Percentiles rank a stretch among this genome's conserved stretches.
These are phyloP conservation scores for Rhinopithecus roxellana DNA, from an alignment of 2,113 vertebrate genomes.

Conservation along the genomic window DNA sequence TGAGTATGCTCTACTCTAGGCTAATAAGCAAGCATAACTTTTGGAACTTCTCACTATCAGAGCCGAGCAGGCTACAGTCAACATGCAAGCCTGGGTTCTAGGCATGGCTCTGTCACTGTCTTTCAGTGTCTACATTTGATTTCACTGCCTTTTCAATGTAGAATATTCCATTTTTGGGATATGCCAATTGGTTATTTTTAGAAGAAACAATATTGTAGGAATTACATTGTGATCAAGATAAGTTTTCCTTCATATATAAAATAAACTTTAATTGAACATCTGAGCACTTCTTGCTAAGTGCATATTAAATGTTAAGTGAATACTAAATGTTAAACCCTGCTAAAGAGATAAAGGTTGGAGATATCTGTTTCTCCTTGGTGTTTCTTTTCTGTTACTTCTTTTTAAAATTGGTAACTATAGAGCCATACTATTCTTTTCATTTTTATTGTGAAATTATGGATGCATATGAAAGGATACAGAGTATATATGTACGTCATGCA, in stretches of 20 bases:
- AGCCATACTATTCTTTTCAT: neutral
- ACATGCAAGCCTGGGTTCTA: neutral
- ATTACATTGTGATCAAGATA: constrained; percentile 24
- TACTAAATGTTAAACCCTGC: neutral
- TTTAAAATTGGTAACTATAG: neutral
- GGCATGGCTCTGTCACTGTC: neutral
- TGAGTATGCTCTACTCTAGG: neutral
- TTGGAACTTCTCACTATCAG: neutral
- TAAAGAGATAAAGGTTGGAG: neutral
- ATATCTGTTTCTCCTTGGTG: neutral
- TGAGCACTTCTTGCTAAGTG: neutral
- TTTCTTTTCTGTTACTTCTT: constrained; percentile 12
- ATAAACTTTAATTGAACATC: neutral
- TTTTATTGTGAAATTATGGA: neutral
- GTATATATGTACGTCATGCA: neutral
- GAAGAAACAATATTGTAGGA: neutral
- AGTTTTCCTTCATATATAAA: neutral
- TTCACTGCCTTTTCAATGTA: neutral
- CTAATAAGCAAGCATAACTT: neutral
- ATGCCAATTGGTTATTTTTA: neutral
- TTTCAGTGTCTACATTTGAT: neutral
- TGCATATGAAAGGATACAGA: neutral
- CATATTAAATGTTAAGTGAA: neutral
- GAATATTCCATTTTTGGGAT: neutral
- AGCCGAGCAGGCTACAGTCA: neutral